Evolutionary conservation across 2,113 vertebrate genomes (phyloP).

Genomic region (Tricholaema leucomelas): DNA sequence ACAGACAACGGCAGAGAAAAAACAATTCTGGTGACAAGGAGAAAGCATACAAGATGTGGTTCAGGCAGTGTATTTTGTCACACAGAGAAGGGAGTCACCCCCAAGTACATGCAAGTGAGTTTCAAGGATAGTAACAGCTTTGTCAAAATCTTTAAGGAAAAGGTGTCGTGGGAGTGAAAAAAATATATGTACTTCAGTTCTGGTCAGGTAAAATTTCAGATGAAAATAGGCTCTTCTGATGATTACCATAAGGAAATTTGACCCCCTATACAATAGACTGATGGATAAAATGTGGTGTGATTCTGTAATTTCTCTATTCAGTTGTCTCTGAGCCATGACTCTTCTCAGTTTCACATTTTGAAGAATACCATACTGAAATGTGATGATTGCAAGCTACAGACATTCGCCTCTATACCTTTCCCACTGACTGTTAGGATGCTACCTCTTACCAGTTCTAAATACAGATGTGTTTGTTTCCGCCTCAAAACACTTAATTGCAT

Average conservation of each 20-base stretch:
- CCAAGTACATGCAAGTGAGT: background rate
- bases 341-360: background rate
- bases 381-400: background rate
- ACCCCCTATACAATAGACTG: background rate
- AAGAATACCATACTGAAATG: background rate
- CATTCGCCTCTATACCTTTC: background rate
- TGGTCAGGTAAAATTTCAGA: background rate
- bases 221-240: background rate
- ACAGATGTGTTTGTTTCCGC: background rate
- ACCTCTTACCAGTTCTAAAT: background rate
- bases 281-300: background rate
- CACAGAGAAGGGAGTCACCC: background rate
- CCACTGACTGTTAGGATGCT: background rate
- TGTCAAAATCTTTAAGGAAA: background rate
- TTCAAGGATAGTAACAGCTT: background rate
- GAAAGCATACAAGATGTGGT: background rate
- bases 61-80: background rate
- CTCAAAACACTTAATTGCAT: background rate
- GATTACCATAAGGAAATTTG: background rate
- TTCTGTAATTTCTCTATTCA: background rate
- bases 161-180: background rate
- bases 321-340: background rate
- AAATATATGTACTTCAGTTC: background rate
- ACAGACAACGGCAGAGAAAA: background rate
- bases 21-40: background rate